A percentile compares a stretch with the other conserved stretches of the same genome.
phyloP scores from a whole-genome alignment of 1,140 invertebrate genomes.

The Antheraea pernyi region DNA sequence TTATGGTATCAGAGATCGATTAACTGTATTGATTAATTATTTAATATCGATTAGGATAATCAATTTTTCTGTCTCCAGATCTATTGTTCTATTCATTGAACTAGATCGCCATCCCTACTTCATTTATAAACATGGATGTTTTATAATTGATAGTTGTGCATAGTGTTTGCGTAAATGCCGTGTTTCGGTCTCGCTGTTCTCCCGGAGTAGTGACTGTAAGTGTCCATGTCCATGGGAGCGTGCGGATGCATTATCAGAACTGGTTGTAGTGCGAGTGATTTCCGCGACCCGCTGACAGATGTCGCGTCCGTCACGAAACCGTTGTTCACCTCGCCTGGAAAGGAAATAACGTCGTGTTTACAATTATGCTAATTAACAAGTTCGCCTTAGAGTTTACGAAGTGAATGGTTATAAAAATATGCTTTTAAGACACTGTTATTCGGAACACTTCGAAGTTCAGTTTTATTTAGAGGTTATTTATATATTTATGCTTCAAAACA shows the following conservation, averaged over 20 bases:
- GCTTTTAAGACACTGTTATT: too few species aligned
- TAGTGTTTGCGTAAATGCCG: constrained; percentile 78
- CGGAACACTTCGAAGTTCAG: too few species aligned
- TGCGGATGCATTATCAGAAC: constrained; percentile 88
- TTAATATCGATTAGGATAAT: too few species aligned
- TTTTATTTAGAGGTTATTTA: too few species aligned
- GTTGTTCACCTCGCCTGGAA: constrained; percentile 92
- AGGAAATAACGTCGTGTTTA: constrained; percentile 6
- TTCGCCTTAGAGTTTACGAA: not conserved
- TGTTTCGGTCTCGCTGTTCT: constrained; percentile 78
- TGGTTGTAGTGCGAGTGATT: constrained; percentile 92
- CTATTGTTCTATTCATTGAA: too few species aligned
- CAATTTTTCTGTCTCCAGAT: too few species aligned
- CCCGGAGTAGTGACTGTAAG: constrained; percentile 88
- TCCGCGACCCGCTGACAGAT: constrained; percentile 89
- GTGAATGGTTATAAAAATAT: not conserved
- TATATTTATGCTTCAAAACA: too few species aligned
- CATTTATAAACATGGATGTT: too few species aligned
- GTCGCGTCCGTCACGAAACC: constrained; percentile 90
- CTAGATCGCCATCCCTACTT: too few species aligned
- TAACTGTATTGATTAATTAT: too few species aligned
- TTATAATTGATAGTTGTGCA: constrained; percentile 83
- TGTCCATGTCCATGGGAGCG: constrained; percentile 79
- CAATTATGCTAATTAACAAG: not conserved
- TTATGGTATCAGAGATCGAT: too few species aligned